Percentiles rank a stretch among this genome's conserved stretches.
Conservation (phyloP, 37 sponge, comb jelly and placozoan species). For the Beroe ovata region DNA sequence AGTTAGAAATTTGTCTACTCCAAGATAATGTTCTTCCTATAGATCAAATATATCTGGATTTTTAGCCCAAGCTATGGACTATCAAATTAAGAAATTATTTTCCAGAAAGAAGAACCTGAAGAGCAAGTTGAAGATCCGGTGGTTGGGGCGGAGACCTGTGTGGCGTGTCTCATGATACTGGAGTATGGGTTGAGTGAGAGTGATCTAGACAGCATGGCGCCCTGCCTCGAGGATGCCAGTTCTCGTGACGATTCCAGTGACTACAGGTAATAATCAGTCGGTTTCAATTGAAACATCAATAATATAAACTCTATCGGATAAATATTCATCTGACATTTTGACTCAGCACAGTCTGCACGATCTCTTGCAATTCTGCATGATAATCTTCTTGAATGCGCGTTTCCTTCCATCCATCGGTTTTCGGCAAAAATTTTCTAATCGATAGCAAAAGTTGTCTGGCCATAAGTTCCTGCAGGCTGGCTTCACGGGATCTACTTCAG, state of each 20-base stretch:
- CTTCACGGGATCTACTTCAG: no score
- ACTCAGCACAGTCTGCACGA: neutral
- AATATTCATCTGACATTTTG: neutral
- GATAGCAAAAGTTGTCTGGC: neutral
- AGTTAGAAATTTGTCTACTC: no score
- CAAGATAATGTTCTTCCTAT: no score
- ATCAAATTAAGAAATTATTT: no score
- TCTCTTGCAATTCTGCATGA: neutral
- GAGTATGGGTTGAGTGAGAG: conserved; percentile 62
- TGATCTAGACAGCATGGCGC: conserved; percentile 43
- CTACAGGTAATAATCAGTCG: no score
- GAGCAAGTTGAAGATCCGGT: neutral
- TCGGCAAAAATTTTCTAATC: neutral
- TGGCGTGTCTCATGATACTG: conserved; percentile 40
- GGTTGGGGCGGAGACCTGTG: conserved; percentile 7
- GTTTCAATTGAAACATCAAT: no score
- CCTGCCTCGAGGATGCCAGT: conserved; percentile 29
- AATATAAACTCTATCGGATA: no score
- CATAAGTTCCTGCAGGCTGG: neutral
- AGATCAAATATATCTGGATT: no score
- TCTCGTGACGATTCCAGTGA: conserved; percentile 14
- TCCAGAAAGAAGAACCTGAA: conserved; percentile 25
- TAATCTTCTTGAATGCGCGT: neutral
- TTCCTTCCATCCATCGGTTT: neutral
- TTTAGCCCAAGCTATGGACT: no score